A percentile compares a stretch with the other conserved stretches of the same genome.
These are phyloP conservation scores for Lethenteron camtschaticum DNA, from an alignment of 2,113 vertebrate genomes.

Conservation along the genomic window DNA sequence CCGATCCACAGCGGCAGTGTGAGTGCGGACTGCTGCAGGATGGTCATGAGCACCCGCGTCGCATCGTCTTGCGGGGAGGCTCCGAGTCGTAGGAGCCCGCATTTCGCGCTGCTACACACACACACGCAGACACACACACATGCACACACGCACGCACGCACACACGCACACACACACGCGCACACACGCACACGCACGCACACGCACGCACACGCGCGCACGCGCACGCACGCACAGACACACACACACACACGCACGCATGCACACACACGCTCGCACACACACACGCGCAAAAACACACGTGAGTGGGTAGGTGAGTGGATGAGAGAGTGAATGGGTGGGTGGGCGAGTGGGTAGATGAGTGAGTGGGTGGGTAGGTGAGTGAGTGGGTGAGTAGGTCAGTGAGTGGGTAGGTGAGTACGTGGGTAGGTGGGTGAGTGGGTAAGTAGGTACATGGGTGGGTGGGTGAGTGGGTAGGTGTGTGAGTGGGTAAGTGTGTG, in stretches of 20 bases:
- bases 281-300: not conserved
- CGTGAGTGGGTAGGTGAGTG: no score
- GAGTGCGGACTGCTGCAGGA: conserved; percentile 75
- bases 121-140: not conserved
- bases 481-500: no score
- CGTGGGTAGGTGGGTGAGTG: no score
- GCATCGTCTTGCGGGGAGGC: conserved; percentile 63
- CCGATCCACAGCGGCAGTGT: conserved; percentile 72
- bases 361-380: no score
- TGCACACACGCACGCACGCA: not conserved
- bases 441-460: no score
- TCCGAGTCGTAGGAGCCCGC: conserved; percentile 58
- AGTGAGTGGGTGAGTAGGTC: no score
- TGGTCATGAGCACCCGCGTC: conserved; percentile 32
- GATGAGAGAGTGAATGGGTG: no score
- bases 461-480: no score
- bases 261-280: not conserved
- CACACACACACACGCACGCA: conserved; percentile 44
- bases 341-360: no score
- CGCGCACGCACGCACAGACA: conserved; percentile 45
- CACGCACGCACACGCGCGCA: not conserved
- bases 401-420: no score
- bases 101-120: conserved; percentile 43
- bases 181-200: not conserved
- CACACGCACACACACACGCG: not conserved